Percentiles rank a stretch among this genome's conserved stretches.
Evolutionary conservation across 2,888 invertebrate species (phyloP).

Genomic region (Nowickia ferox): DNA sequence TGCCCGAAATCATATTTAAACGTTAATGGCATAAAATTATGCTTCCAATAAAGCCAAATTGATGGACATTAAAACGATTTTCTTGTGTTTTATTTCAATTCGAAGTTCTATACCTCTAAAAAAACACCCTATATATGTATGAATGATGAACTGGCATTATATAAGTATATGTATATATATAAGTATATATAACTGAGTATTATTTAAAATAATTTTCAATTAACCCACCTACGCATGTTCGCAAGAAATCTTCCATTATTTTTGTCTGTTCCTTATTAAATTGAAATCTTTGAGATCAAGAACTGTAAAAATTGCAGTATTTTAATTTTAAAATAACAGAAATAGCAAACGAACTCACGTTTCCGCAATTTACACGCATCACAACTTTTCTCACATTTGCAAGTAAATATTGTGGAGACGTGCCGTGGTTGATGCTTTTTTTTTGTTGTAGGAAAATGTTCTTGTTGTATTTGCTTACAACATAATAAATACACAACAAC

Average conservation of each 20-base stretch:
- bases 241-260: neutral
- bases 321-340: constrained; percentile 30
- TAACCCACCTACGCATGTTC: neutral
- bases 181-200: no score
- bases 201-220: neutral
- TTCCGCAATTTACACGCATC: constrained; percentile 67
- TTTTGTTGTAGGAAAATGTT: neutral
- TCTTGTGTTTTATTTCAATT: no score
- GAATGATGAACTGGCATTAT: no score
- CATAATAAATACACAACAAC: neutral
- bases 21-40: no score
- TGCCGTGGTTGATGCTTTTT: constrained; percentile 27
- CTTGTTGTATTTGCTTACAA: neutral
- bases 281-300: neutral
- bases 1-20: no score
- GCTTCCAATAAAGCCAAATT: no score
- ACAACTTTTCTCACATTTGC: constrained; percentile 60
- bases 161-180: no score
- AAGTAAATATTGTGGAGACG: constrained; percentile 56
- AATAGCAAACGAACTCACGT: constrained; percentile 54
- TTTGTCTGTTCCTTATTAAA: neutral
- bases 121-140: no score
- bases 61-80: no score
- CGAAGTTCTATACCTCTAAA: no score
- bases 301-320: constrained; percentile 20